phyloP scores from a whole-genome alignment of 2,113 vertebrate genomes.

The Ploceus nigricollis region DNA sequence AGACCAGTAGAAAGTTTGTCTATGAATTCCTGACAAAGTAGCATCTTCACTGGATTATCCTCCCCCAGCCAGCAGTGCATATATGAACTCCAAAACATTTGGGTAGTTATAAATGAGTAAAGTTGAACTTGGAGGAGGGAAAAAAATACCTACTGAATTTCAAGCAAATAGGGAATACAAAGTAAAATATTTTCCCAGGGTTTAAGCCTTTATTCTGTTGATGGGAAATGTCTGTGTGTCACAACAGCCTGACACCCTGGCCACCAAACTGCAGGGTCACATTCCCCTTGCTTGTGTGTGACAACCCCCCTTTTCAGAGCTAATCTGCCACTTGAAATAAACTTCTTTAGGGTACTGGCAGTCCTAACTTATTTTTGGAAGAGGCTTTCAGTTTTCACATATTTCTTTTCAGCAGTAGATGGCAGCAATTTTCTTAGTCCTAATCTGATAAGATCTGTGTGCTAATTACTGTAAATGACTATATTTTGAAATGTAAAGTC shows the following conservation, averaged over 20 bases:
- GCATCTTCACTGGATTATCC: not conserved
- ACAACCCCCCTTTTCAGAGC: not conserved
- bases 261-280: not conserved
- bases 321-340: not conserved
- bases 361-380: not conserved
- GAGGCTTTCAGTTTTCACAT: not conserved
- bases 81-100: not conserved
- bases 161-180: not conserved
- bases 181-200: not conserved
- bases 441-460: not conserved
- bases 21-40: not conserved
- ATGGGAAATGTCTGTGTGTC: not conserved
- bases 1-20: not conserved
- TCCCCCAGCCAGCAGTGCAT: not conserved
- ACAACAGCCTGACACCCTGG: not conserved
- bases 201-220: not conserved
- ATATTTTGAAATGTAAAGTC: not conserved
- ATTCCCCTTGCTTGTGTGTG: not conserved
- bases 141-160: not conserved
- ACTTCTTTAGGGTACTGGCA: not conserved
- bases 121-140: not conserved
- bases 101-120: not conserved
- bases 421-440: slow-evolving; percentile 67
- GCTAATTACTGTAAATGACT: not conserved
- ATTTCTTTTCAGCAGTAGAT: slow-evolving; percentile 64